Base-by-base conservation (phyloP, 1,140 invertebrate genomes). In the Leptestheria dahalacensis region DNA sequence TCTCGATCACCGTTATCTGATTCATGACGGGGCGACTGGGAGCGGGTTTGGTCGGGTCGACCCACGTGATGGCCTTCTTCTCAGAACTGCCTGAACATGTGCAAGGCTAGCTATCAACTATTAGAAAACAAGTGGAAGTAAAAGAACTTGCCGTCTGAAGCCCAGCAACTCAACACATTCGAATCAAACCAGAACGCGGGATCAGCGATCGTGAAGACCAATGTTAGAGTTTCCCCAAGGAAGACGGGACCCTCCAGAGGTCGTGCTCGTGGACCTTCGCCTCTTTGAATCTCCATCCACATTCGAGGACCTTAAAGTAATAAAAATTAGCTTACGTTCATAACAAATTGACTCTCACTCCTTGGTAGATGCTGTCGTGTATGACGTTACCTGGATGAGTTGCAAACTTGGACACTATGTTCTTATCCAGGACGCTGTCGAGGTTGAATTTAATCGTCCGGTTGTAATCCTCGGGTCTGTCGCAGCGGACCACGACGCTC, bases 211-310 rank as follows among this genome's bases (percentile, higher is more conserved):
- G 65, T 67, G 60, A 67, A 67, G 2, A 67, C 54, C 3, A 67
- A 46, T 0, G 66, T 66, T 11, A 67, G 53, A 20, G 64, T 59
- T 12, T 67, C 64, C 2, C 66, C 66, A 26, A 67, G 56, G 41
- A 58, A 65, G 0, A 66, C 64, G 1, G 65, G 53, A 59, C 64
- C 64, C 24, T 65, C 55, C 15, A 67, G 61, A 18, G 62, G 61
- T 1, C 60, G 58, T 6, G 65, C 65, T 4, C 46, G 61, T 6
- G 66, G 66, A 18, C 65, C 66, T 53, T 66, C 64, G 9, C 66
- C 66, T 24, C 57, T 18, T 52, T 66, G 65, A 29, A 67, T 63
- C 52, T 67, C 65, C 66, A 67, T 67, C 61, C 64, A 67, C 62
- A 67, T 63, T 61, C 64, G 59, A 3, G 66, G 66, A 18, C 66